Base-by-base conservation (phyloP, 2,888 invertebrate genomes). In the Oeneis ivallda region DNA sequence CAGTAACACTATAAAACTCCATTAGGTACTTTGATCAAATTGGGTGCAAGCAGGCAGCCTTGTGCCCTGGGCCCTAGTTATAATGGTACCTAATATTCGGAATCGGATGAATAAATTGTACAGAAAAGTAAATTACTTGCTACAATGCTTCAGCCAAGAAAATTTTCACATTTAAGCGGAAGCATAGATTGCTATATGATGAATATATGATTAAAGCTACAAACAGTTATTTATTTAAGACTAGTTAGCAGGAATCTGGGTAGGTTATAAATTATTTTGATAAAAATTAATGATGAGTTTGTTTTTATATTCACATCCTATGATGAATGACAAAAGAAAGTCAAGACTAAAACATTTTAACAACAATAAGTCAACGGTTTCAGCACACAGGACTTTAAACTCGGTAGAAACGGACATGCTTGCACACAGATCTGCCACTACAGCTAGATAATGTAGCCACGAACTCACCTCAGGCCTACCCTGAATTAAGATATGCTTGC, bases 381-480 rank as follows among this genome's bases (percentile, higher is more conserved):
- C 69, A 74, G 72, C 74, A 72, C 71, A 73, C 67, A 68, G 59
- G 72, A 71, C 54, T 71, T 52, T 59, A 65, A 70, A 53, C 53
- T 62, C 58, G 47, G 53, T 60, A 60, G 59, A 65, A 67, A 72
- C 63, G 67, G 66, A 62, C 76, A 76, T 76, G 76, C 76, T 69
- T 67, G 70, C 74, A 75, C 75, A 73, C 68, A 74, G 64, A 74
- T 64, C 70, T 41, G 71, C 69, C 68, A 67, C 67, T 75, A 75
- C 67, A 56, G 70, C 70, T 70, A 73, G 50, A 54, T 69, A 72
- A 66, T 64, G 57, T 70, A 62, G 62, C 70, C 65, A 72, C 66
- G 37, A 62, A 86, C 89, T 88, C 81, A 89, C 89, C 89, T 84
- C 83, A 84, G 85, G 83, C 84, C 86, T 86, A 87, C 78, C 79